These are phyloP conservation scores for Dendrophyllia cribrosa DNA, from an alignment of 64 coral and sea anemone genomes.

Conservation along the genomic window DNA sequence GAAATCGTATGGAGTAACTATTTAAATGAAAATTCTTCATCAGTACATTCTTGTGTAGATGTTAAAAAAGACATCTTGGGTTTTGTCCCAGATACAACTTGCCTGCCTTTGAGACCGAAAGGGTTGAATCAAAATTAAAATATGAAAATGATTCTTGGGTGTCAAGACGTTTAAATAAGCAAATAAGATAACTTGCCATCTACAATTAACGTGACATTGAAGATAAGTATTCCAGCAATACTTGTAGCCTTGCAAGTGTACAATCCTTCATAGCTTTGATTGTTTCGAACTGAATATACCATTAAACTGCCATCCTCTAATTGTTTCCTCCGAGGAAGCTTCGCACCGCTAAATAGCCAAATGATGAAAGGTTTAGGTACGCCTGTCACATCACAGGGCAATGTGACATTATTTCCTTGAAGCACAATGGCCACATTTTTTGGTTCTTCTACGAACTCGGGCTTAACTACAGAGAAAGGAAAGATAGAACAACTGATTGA, in stretches of 20 bases:
- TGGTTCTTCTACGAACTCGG: conserved; percentile 44
- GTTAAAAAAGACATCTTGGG: too few species aligned
- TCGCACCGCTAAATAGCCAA: conserved; percentile 35
- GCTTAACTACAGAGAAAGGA: conserved; percentile 42
- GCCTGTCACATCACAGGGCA: conserved; percentile 44
- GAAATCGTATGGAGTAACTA: too few species aligned
- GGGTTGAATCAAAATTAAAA: too few species aligned
- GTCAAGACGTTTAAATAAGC: not conserved
- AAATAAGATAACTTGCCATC: conserved; percentile 51
- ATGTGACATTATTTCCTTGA: conserved; percentile 40
- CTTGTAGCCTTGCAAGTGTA: conserved; percentile 60
- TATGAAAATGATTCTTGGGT: too few species aligned
- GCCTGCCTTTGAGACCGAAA: too few species aligned
- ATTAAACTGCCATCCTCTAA: conserved; percentile 21
- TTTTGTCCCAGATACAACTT: too few species aligned
- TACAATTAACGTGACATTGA: conserved; percentile 31
- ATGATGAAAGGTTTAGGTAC: conserved; percentile 28
- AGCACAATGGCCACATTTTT: conserved; percentile 14
- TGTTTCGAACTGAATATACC: conserved; percentile 27
- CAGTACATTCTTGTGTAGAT: too few species aligned
- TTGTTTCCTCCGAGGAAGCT: not conserved
- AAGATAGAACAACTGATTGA: too few species aligned
- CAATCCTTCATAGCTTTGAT: conserved; percentile 51
- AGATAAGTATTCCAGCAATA: not conserved
- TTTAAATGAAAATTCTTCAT: too few species aligned